phyloP scores from a whole-genome alignment of 1,140 invertebrate species.

The Calephelis virginiensis region DNA sequence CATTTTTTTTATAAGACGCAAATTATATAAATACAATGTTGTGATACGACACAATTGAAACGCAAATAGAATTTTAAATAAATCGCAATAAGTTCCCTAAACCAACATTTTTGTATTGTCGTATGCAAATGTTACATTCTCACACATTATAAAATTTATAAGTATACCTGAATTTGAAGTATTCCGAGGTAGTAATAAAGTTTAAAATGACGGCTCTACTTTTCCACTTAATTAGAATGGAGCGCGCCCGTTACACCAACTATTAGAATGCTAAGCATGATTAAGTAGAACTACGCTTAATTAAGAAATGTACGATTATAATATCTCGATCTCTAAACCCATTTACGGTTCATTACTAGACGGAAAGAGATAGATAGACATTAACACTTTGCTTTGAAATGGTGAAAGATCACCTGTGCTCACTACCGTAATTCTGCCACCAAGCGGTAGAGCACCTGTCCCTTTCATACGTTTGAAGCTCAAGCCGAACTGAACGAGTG shows the following conservation, averaged over 20 bases:
- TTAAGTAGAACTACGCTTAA: constrained; percentile 63
- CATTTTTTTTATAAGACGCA: too few relatives aligned
- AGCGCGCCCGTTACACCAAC: constrained; percentile 50
- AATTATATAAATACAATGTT: too few relatives aligned
- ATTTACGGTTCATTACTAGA: constrained; percentile 30
- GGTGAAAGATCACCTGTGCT: constrained; percentile 78
- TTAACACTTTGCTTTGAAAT: constrained; percentile 68
- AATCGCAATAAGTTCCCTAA: not conserved
- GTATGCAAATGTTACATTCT: constrained; percentile 5
- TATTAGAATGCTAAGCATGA: constrained; percentile 73
- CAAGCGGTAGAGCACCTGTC: constrained; percentile 73
- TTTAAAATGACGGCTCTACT: constrained; percentile 49
- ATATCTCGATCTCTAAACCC: constrained; percentile 40
- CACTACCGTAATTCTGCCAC: constrained; percentile 77
- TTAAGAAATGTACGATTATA: constrained; percentile 47
- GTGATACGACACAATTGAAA: too few relatives aligned
- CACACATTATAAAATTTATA: not conserved
- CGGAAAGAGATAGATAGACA: constrained; percentile 63
- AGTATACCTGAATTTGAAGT: not conserved
- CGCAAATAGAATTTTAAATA: not conserved
- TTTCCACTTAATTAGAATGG: constrained; percentile 65
- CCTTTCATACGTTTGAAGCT: constrained; percentile 75
- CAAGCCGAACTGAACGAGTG: constrained; percentile 73
- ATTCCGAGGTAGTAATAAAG: constrained; percentile 39
- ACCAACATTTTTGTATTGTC: not conserved